phyloP scores from a whole-genome alignment of 1,140 invertebrate genomes.

The Leptinotarsa texana region DNA sequence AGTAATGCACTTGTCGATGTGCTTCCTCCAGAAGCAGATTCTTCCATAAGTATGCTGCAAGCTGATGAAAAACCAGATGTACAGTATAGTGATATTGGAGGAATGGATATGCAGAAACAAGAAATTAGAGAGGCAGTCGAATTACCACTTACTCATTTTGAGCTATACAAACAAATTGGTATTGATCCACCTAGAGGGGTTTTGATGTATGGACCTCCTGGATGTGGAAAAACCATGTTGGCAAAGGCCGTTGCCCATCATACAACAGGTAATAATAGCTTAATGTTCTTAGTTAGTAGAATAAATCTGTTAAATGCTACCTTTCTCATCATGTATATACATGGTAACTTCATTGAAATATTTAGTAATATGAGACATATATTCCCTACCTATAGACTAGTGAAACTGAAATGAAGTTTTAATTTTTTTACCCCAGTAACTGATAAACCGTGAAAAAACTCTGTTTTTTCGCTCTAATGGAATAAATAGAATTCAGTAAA shows the following conservation, averaged over 20 bases:
- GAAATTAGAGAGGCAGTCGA: slow-evolving; percentile 99
- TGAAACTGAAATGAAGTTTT: no score
- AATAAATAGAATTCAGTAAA: no score
- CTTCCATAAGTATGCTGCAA: slow-evolving; percentile 94
- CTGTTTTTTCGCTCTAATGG: no score
- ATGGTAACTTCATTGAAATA: no score
- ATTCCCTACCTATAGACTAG: no score
- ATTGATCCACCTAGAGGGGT: slow-evolving; percentile 97
- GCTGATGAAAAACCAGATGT: slow-evolving; percentile 99
- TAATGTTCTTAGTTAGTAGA: no score
- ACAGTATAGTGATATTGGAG: slow-evolving; percentile 96
- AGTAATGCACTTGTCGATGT: slow-evolving; percentile 93
- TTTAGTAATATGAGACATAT: no score
- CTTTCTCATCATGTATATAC: no score
- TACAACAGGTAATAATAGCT: slow-evolving; percentile 76
- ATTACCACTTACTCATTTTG: slow-evolving; percentile 96
- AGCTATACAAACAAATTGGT: slow-evolving; percentile 98
- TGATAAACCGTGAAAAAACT: no score
- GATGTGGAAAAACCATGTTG: slow-evolving; percentile 98
- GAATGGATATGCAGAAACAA: slow-evolving; percentile 99
- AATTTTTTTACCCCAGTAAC: no score
- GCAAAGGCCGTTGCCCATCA: slow-evolving; percentile 98
- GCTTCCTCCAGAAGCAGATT: slow-evolving; percentile 89
- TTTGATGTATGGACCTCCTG: slow-evolving; percentile 97
- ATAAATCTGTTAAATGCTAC: no score